Base-by-base conservation (phyloP, 2,113 vertebrate species). In the Halcyon senegalensis region DNA sequence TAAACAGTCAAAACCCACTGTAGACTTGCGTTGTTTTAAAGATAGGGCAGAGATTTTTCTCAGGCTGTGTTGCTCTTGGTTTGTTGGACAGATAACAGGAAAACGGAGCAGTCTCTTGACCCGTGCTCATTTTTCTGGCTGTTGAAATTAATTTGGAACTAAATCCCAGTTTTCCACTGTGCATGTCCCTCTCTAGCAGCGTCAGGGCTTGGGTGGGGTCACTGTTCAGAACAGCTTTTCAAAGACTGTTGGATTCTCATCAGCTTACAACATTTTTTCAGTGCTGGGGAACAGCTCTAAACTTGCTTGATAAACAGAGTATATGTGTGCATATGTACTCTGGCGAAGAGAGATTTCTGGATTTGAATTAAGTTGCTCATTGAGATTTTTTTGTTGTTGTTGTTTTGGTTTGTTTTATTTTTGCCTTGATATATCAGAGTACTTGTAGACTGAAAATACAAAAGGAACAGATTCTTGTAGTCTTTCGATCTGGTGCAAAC, bases 191-290 rank as follows among this genome's bases (percentile, higher is more conserved):
- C 59, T 96, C 78, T 60, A 82, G 92, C 96, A 85, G 87, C 95
- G 97, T 97, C 93, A 53, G 66, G 89, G 85, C 92, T 91, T 97
- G 98, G 97, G 98, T 98, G 98, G 97, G 95, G 97, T 97, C 58
- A 44, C 51, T 96, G 48, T 97, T 98, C 90, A 94, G 67, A 96
- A 82, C n/a, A 97, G 91, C 89, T 94, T 96, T 96, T 95, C 91
- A 94, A 84, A 3, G 69, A 33, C 85, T 85, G 23, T 69, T 92
- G 82, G 89, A 88, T 95, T 97, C 97, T 96, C 56, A 73, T 94
- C 93, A 83, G 93, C 33, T 97, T 86, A 80, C 67, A 93, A 46
- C 66, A 79, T 67, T 39, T 58, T 90, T 89, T 88, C 69, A 68
- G 50, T 7, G 17, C 83, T 84, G 74, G 51, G 28, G 60, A 94